Base-by-base conservation (phyloP, 2,888 invertebrate species). In the Chrysolina americana region DNA sequence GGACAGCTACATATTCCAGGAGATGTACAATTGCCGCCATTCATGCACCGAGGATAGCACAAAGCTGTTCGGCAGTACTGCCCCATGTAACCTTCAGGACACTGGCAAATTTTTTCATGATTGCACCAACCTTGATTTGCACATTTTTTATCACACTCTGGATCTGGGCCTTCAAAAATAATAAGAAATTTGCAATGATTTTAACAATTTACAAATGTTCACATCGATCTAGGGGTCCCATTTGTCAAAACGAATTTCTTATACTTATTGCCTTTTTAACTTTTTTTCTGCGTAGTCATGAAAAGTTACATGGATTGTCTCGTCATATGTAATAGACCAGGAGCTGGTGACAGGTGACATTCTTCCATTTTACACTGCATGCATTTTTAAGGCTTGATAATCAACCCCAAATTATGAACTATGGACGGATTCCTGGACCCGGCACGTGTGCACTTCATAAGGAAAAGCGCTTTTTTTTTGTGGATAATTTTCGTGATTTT, bases 1-100 rank as follows among this genome's bases (percentile, higher is more conserved):
- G 95, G 95, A 84, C 96, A 97, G 77, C 94, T 94, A 87, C 97
- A 97, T 3, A 95, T 90, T 1, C 96, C 96, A 5, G 97, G 97
- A 41, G 95, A 95, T 19, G 96, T 95, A 86, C 97, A 97, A 85
- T 94, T 96, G 10, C 97, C 97, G 8, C 96, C 96, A 88, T 97
- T 96, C 93, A 96, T 94, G 85, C 97, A 97, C 85, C 95, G 95
- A 41, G 97, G 96, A 89, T 96, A 97, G 86, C 97, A 97, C 50
- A 97, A 90, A 47, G 97, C 96, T 78, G 95, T 96, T 85, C 94
- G 92, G 83, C 97, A 97, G 86, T 96, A 94, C 83, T 94, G 95
- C 2, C 97, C 97, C 92, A 96, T 94, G 86, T 96, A 97, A 9
- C 96, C 96, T 85, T 95, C 95, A 41, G 94, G 94, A 87, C 97